phyloP scores from a whole-genome alignment of 2,797 vertebrate species.

The Characodon lateralis region DNA sequence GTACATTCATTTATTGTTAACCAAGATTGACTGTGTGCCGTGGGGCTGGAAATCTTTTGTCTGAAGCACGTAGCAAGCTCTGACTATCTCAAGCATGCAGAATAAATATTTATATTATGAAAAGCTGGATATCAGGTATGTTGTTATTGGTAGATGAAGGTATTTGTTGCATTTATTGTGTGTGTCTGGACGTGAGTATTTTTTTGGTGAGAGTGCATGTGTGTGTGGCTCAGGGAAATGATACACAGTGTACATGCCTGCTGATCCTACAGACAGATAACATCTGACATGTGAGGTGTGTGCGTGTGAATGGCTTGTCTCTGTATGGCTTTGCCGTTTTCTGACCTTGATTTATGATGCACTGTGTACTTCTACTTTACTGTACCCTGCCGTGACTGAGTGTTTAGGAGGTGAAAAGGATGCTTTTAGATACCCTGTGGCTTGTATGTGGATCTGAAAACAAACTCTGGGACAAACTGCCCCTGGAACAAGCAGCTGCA shows the following conservation, averaged over 20 bases:
- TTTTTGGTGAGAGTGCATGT: constrained; percentile 22
- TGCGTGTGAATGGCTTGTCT: constrained; percentile 74
- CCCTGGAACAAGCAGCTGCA: constrained; percentile 76
- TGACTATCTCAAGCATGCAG: constrained; percentile 66
- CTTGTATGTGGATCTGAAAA: constrained; percentile 59
- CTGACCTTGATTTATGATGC: constrained; percentile 70
- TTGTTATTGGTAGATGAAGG: constrained; percentile 68
- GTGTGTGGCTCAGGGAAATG: constrained; percentile 29
- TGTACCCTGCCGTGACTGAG: constrained; percentile 40
- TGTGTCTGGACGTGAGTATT: constrained; percentile 52
- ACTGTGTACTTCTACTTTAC: constrained; percentile 50
- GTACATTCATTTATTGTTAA: constrained; percentile 45
- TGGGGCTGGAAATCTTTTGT: constrained; percentile 65
- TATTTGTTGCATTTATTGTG: constrained; percentile 75
- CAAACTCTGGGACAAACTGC: constrained; percentile 44
- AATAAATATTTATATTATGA: constrained; percentile 74
- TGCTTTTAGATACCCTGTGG: constrained; percentile 70
- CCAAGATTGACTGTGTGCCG: constrained; percentile 26
- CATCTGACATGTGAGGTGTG: constrained; percentile 61
- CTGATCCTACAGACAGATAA: constrained; percentile 71
- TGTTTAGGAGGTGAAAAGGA: constrained; percentile 72
- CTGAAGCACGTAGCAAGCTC: constrained; percentile 60
- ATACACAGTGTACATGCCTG: constrained; percentile 49
- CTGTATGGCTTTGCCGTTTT: constrained; percentile 60
- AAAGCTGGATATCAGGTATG: constrained; percentile 65